Conservation (phyloP, 2,888 invertebrate genomes). For the Laspeyria flexula region DNA sequence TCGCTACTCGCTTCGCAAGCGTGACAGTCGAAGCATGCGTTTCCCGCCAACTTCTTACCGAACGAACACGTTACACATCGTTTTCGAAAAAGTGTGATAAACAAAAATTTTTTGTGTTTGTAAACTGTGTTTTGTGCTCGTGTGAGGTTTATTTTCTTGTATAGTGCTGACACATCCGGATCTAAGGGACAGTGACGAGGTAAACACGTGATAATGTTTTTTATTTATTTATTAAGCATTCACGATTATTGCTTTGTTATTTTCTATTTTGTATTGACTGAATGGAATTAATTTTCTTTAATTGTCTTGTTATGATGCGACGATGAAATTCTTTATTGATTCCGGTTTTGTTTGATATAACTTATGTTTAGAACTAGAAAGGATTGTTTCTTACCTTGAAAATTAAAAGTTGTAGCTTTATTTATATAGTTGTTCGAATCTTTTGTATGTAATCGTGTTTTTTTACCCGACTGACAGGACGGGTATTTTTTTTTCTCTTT, state of each 20-base stretch:
- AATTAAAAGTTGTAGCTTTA: conserved; percentile 40
- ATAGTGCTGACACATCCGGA: conserved; percentile 48
- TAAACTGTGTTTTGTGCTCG: conserved; percentile 56
- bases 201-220: conserved; percentile 59
- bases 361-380: conserved; percentile 36
- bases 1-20: conserved; percentile 65
- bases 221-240: conserved; percentile 51
- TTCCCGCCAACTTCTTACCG: conserved; percentile 47
- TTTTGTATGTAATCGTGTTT: too few relatives aligned
- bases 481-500: too few relatives aligned
- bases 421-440: too few relatives aligned
- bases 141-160: conserved; percentile 40
- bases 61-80: conserved; percentile 53
- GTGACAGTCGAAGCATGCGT: conserved; percentile 54
- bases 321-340: background rate
- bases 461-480: too few relatives aligned
- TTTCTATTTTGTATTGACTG: conserved; percentile 44
- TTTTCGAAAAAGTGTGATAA: conserved; percentile 50
- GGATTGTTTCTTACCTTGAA: conserved; percentile 45
- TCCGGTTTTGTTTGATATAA: background rate
- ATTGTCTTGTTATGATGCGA: conserved; percentile 15
- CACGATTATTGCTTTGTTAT: conserved; percentile 46
- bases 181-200: conserved; percentile 54
- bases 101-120: conserved; percentile 52
- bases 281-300: conserved; percentile 28